Evolutionary conservation across 2,113 vertebrate genomes (phyloP).

Genomic region (Leptosomus discolor): DNA sequence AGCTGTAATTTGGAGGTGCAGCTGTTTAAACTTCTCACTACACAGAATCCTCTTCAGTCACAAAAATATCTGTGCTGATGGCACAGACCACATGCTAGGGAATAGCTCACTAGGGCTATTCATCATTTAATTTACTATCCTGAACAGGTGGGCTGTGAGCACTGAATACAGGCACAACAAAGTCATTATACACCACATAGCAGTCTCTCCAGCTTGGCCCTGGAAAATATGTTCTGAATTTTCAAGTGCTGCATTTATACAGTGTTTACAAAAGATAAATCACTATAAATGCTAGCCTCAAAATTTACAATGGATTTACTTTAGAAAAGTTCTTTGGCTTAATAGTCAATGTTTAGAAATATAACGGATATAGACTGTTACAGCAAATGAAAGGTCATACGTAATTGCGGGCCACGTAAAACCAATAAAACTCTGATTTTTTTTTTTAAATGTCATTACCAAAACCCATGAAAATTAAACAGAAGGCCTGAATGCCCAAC

Average conservation of each 20-base stretch:
- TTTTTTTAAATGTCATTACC: neutral
- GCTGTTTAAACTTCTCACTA: neutral
- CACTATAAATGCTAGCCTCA: neutral
- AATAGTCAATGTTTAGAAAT: neutral
- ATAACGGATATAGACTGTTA: neutral
- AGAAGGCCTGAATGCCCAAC: neutral
- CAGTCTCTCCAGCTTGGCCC: neutral
- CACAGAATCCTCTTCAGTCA: constrained; percentile 4
- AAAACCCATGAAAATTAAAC: neutral
- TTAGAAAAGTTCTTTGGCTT: neutral
- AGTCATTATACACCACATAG: neutral
- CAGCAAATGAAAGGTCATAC: neutral
- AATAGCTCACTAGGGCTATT: constrained; percentile 19
- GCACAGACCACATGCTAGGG: neutral
- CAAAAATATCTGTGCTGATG: neutral
- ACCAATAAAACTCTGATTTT: neutral
- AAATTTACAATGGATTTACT: constrained; percentile 21
- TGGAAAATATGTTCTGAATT: neutral
- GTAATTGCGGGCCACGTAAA: neutral
- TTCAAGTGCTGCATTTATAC: neutral
- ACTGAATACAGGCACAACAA: neutral
- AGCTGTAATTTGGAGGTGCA: neutral
- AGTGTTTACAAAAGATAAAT: neutral
- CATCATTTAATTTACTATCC: constrained; percentile 6
- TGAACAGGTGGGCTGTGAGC: constrained; percentile 59